A percentile compares a stretch with the other conserved stretches of the same genome.
These are phyloP conservation scores for Remorina albescens DNA, from an alignment of 2,797 vertebrate genomes.

Conservation along the genomic window DNA sequence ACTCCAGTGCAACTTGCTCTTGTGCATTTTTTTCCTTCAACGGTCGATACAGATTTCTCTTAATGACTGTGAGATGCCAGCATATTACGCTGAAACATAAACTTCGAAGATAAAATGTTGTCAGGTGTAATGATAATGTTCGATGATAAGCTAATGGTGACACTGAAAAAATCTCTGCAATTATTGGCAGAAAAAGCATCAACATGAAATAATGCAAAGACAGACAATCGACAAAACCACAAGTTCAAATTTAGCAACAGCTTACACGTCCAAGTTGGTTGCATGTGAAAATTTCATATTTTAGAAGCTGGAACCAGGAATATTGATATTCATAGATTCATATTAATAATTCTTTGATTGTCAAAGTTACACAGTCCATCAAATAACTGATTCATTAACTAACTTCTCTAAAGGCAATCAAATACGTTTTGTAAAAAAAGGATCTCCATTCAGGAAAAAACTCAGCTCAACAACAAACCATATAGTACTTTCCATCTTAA, in stretches of 20 bases:
- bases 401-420: background rate
- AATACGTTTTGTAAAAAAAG: background rate
- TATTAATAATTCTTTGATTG: background rate
- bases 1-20: background rate
- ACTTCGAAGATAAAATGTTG: background rate
- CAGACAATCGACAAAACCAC: background rate
- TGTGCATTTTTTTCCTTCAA: conserved; percentile 1
- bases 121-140: background rate
- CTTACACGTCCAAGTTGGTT: background rate
- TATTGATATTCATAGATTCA: too few relatives aligned
- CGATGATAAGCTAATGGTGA: background rate
- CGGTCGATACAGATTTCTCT: background rate
- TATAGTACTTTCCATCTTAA: background rate
- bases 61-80: background rate
- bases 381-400: background rate
- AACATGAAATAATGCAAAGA: background rate
- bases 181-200: background rate
- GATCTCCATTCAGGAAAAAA: background rate
- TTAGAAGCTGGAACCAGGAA: background rate
- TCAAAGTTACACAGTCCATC: background rate
- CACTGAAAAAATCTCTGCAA: background rate
- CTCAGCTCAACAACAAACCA: background rate
- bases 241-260: conserved; percentile 3
- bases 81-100: background rate
- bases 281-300: background rate